These are phyloP conservation scores for Monochamus alternatus DNA, from an alignment of 2,888 invertebrate genomes.

Conservation along the genomic window DNA sequence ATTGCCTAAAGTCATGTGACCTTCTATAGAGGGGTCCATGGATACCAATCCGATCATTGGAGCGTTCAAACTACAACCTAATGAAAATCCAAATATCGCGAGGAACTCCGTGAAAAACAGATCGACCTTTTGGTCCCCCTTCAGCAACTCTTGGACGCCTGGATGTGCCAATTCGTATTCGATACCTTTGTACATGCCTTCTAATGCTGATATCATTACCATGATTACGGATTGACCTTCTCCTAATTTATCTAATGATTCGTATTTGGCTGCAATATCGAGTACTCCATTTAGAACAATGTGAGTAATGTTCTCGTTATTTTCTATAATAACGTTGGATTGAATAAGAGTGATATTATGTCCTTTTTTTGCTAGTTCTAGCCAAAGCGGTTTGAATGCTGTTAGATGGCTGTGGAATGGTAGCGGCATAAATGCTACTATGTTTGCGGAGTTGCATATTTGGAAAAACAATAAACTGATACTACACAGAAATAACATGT, in stretches of 20 bases:
- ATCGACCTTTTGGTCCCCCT: constrained; percentile 59
- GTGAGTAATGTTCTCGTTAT: constrained; percentile 67
- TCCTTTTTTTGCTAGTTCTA: constrained; percentile 69
- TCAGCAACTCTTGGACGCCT: constrained; percentile 56
- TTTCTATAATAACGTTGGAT: constrained; percentile 66
- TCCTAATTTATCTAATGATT: constrained; percentile 43
- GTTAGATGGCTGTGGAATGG: constrained; percentile 70
- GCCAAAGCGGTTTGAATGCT: constrained; percentile 69
- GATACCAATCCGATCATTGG: constrained; percentile 65
- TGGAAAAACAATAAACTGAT: background rate
- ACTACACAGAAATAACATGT: background rate
- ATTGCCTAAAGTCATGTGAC: constrained; percentile 63
- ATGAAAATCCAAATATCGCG: constrained; percentile 49
- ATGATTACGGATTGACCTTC: constrained; percentile 21
- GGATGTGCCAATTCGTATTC: constrained; percentile 17
- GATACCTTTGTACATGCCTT: background rate
- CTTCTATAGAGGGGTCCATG: constrained; percentile 58
- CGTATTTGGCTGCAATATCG: constrained; percentile 44
- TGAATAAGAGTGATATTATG: constrained; percentile 72
- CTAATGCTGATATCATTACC: background rate
- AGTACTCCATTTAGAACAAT: constrained; percentile 67
- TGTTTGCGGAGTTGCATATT: constrained; percentile 41
- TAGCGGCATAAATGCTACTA: constrained; percentile 52
- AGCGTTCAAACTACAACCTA: constrained; percentile 61
- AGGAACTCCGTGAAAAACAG: constrained; percentile 62